Evolutionary conservation across 30 jellyfish, hydroid and myxozoan species (phyloP).

Genomic region (Morbakka virulenta): DNA sequence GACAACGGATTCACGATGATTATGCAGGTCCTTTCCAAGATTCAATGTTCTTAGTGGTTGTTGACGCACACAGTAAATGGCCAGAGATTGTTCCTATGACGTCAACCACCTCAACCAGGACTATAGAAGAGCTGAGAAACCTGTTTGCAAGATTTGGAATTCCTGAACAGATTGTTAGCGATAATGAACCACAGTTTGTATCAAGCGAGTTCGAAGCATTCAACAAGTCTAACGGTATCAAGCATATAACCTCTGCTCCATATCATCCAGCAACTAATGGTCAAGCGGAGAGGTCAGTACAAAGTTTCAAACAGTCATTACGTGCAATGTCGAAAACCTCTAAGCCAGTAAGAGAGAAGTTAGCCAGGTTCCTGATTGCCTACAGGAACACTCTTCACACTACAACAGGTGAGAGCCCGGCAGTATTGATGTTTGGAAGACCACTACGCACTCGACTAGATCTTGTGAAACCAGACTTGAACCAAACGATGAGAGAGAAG

Average conservation of each 20-base stretch:
- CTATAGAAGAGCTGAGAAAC: slow-evolving; percentile 1
- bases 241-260: slow-evolving; percentile 14
- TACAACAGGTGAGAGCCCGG: too few relatives aligned
- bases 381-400: too few relatives aligned
- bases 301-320: not conserved
- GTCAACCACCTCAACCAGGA: not conserved
- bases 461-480: too few relatives aligned
- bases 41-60: slow-evolving; percentile 1
- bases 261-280: not conserved
- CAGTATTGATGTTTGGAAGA: too few relatives aligned
- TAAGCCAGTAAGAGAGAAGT: not conserved
- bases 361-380: slow-evolving; percentile 1
- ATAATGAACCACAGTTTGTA: not conserved
- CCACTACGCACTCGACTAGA: too few relatives aligned
- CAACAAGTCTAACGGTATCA: not conserved
- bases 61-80: slow-evolving; percentile 34
- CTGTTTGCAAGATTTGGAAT: not conserved
- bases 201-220: not conserved
- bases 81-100: not conserved
- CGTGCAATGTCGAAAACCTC: slow-evolving; percentile 7
- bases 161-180: slow-evolving; percentile 1
- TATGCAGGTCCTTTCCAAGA: slow-evolving; percentile 36
- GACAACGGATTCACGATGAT: slow-evolving; percentile 24
- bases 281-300: slow-evolving; percentile 10
- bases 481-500: too few relatives aligned